These are phyloP conservation scores for Pomacea maculata DNA, from an alignment of 1,140 invertebrate species.

Conservation along the genomic window DNA sequence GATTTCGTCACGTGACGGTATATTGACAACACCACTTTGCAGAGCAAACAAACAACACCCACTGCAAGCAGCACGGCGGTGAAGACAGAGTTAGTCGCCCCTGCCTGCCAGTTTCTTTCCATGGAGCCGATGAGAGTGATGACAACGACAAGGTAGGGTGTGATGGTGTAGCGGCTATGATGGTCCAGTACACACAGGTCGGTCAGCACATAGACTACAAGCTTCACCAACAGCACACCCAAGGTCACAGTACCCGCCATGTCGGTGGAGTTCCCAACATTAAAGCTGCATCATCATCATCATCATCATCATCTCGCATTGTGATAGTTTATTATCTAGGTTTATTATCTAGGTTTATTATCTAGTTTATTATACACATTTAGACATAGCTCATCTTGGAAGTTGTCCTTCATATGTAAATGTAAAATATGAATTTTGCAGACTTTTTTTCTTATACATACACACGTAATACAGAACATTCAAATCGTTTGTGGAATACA, in stretches of 20 bases:
- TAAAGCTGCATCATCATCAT: too few species aligned
- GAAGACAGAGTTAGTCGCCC: slow-evolving; percentile 47
- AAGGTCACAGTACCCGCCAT: neutral
- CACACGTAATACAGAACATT: too few species aligned
- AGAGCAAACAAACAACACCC: slow-evolving; percentile 22
- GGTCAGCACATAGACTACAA: slow-evolving; percentile 41
- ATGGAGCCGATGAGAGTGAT: slow-evolving; percentile 51
- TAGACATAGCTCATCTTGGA: too few species aligned
- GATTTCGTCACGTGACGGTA: slow-evolving; percentile 32
- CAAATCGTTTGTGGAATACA: too few species aligned
- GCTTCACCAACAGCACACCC: slow-evolving; percentile 37
- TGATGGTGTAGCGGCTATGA: slow-evolving; percentile 53
- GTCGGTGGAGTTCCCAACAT: too few species aligned
- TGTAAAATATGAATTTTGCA: too few species aligned
- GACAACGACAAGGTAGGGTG: slow-evolving; percentile 54
- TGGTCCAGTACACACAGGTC: slow-evolving; percentile 51
- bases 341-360: too few species aligned
- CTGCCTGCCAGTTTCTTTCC: slow-evolving; percentile 42
- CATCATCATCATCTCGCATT: too few species aligned
- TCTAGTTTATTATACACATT: too few species aligned
- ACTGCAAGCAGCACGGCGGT: slow-evolving; percentile 44
- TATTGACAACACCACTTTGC: slow-evolving; percentile 41
- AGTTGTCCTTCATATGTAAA: too few species aligned
- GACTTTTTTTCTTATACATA: too few species aligned
- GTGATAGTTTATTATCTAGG: too few species aligned